Conservation (phyloP, 2,797 vertebrate species). For the Loris lydekkerianus region DNA sequence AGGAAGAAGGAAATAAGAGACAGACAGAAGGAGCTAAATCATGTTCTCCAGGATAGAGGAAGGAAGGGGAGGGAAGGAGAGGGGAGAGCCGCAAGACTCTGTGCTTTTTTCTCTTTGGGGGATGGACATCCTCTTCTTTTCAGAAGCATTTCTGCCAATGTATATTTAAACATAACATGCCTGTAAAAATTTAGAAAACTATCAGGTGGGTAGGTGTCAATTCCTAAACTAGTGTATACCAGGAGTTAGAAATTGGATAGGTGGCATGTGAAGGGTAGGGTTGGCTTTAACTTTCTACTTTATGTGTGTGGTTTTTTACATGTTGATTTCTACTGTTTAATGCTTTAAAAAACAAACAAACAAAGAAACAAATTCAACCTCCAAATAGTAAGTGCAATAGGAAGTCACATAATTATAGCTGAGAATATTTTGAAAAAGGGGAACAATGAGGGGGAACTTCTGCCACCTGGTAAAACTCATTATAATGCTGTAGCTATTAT, state of each 20-base stretch:
- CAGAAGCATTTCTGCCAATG: background rate
- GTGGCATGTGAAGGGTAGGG: background rate
- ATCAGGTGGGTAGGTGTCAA: background rate
- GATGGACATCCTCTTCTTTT: too few relatives aligned
- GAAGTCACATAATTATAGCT: background rate
- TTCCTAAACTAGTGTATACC: background rate
- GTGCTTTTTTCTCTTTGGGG: background rate
- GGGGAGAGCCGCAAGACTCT: background rate
- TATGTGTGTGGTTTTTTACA: background rate
- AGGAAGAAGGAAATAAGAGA: background rate
- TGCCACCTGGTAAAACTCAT: background rate
- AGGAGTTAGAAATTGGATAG: background rate
- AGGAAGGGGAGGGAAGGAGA: background rate
- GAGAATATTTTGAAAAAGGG: background rate
- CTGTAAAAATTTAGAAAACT: background rate
- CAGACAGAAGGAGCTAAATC: background rate
- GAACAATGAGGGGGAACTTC: background rate
- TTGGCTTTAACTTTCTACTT: background rate
- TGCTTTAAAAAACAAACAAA: too few relatives aligned
- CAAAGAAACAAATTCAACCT: background rate
- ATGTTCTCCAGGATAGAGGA: background rate
- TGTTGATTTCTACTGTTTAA: background rate
- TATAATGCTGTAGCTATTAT: background rate
- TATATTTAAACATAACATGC: background rate
- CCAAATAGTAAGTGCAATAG: background rate